These are phyloP conservation scores for Cephalophus harveyi DNA, from an alignment of 2,113 vertebrate genomes.

Conservation along the genomic window DNA sequence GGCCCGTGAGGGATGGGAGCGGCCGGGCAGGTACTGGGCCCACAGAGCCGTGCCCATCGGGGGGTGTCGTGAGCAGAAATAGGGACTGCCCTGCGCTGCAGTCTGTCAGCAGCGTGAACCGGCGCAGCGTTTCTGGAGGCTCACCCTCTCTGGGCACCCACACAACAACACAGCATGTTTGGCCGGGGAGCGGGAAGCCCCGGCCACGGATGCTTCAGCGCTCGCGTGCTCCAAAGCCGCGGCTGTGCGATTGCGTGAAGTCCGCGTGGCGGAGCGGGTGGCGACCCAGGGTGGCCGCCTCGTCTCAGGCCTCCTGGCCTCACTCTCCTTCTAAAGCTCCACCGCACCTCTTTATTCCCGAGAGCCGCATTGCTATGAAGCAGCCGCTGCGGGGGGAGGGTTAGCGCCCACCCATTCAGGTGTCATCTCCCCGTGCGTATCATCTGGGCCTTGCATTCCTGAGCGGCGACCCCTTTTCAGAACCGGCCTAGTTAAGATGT, in stretches of 20 bases:
- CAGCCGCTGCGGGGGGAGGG: not conserved
- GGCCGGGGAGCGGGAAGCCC: not conserved
- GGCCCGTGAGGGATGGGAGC: not conserved
- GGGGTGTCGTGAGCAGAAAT: accelerated
- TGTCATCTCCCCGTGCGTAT: constrained; percentile 53
- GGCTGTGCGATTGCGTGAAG: accelerated
- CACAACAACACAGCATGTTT: accelerated
- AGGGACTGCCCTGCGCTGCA: accelerated
- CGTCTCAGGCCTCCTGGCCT: accelerated
- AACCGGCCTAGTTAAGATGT: constrained; percentile 87
- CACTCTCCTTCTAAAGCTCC: accelerated
- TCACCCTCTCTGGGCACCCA: accelerated
- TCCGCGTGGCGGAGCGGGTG: accelerated
- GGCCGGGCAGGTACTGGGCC: not conserved
- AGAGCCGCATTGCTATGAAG: accelerated
- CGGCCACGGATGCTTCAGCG: accelerated
- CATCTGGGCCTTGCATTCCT: not conserved
- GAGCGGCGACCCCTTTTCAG: constrained; percentile 4
- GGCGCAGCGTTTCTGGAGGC: not conserved
- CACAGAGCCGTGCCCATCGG: accelerated
- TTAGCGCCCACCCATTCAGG: constrained; percentile 48
- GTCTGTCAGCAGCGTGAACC: accelerated
- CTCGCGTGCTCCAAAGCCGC: not conserved
- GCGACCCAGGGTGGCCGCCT: not conserved
- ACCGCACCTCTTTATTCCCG: not conserved